Base-by-base conservation (phyloP, 2,113 vertebrate genomes). In the Microtus montanus region DNA sequence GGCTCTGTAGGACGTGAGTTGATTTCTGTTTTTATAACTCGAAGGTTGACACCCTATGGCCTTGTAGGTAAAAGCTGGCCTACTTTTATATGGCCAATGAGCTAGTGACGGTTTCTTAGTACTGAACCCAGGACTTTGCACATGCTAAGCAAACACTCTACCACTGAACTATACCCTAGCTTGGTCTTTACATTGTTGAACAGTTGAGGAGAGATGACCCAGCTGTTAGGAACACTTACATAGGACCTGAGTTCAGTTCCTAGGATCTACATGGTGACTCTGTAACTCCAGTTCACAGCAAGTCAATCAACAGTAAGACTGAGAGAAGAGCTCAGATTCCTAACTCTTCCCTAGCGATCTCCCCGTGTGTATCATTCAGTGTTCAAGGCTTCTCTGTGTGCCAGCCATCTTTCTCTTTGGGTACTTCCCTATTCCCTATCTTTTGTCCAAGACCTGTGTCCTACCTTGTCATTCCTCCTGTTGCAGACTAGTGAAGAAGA, bases 401-500 rank as follows among this genome's bases (percentile, higher is more conserved):
- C 75, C 63, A 33, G 41, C 89, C 97, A 93, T 93, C 94, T 95
- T 88, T 80, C 77, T 80, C 64, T 73, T 30, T 7, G 87, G 91
- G 89, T 64, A 87, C 92, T 96, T 94, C 89, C 95, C 64, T 49
- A 35, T 71, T 47, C 79, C 92, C 94, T 96, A 96, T 95, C 96
- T 96, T 47, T 63, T 20, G 14, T 54, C 47, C 87, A 96, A 97
- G 97, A 68, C 96, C 58, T 22, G 7, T 19, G 71, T 93, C 87
- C 87, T 92, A 28, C 96, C 96, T 94, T 68, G 14, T 49, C 1
- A 3, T 66, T 70, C 70, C 95, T 77, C 63, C 26, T 90, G 17
- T 75, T 22, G 54, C 49, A 28, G 24, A 64, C 24, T 28, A 64
- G 26, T 64, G 26, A 28, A 64, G 63, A 64, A 64, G 26, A 64